These are phyloP conservation scores for Megaceryle torquata DNA, from an alignment of 2,113 vertebrate genomes.

Conservation along the genomic window DNA sequence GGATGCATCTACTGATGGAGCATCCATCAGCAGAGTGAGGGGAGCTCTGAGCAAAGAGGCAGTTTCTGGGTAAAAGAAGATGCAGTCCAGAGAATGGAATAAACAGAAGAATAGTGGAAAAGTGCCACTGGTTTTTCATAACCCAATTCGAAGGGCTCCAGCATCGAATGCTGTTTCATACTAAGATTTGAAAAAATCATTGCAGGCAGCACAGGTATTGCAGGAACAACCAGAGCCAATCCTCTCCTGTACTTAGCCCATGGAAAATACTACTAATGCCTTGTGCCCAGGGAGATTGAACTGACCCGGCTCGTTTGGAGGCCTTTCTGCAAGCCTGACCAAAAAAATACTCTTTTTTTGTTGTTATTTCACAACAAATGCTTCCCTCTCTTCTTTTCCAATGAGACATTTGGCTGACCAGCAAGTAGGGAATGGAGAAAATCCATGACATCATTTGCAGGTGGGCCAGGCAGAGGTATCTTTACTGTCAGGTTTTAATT, in stretches of 20 bases:
- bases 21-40: background rate
- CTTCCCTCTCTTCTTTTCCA: background rate
- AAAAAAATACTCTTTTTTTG: constrained; percentile 47
- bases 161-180: constrained; percentile 53
- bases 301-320: constrained; percentile 70
- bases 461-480: constrained; percentile 57
- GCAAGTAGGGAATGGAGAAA: constrained; percentile 52
- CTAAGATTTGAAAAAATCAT: constrained; percentile 62
- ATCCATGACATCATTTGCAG: constrained; percentile 76
- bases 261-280: constrained; percentile 75
- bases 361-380: constrained; percentile 72
- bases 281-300: constrained; percentile 57
- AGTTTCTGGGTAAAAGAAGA: constrained; percentile 16
- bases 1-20: background rate
- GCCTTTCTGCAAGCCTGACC: constrained; percentile 67
- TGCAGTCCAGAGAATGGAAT: background rate
- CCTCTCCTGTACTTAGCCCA: constrained; percentile 63
- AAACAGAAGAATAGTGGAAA: background rate
- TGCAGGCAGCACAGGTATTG: constrained; percentile 66
- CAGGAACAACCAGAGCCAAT: constrained; percentile 61
- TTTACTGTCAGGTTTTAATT: background rate
- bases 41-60: background rate
- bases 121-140: background rate
- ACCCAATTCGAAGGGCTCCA: background rate
- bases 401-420: constrained; percentile 66